Evolutionary conservation across 2,888 invertebrate species (phyloP), one percentile per base, ranked within the genome.

Genomic region (Amphimallon solstitiale): DNA sequence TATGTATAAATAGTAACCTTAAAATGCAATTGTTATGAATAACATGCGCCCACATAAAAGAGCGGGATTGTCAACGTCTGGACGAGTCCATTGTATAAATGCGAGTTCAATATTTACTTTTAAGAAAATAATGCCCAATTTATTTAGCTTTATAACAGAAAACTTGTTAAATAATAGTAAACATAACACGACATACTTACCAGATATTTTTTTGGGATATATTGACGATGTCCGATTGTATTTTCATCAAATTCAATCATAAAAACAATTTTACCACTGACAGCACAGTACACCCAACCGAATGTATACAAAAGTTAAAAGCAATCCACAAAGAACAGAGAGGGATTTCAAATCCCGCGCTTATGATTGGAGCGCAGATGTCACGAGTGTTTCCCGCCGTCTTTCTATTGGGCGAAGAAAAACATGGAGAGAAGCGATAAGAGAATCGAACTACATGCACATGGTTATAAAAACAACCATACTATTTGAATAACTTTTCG

Each of bases 191-290:
- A 40, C 67, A 65, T 75, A 89, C 90, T 89, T 84, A 90, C 90
- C 86, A 87, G 86, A 86, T 88, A 87, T 85, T 87, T 89, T 85
- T 85, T 85, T 75, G 84, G 80, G 82, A 86, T 86, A 83, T 87
- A 87, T 85, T 88, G 86, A 84, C 86, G 86, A 84, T 87, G 89
- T 86, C 88, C 86, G 80, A 85, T 82, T 76, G 87, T 86, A 85
- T 86, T 89, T 86, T 88, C 89, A 86, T 87, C 86, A 84, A 90
- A 86, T 86, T 90, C 87, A 84, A 87, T 88, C 88, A 88, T 89
- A 77, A 78, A 80, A 78, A 76, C 73, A 73, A 74, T 76, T 74
- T 78, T 76, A 74, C 77, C 79, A 80, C 78, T 81, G 79, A 81
- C 81, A 81, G 80, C 79, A 80, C 80, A 77, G 76, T 78, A 81